Percentiles rank a stretch among this genome's conserved stretches.
Evolutionary conservation across 2,113 vertebrate species (phyloP).

Genomic region (Vulpes vulpes): DNA sequence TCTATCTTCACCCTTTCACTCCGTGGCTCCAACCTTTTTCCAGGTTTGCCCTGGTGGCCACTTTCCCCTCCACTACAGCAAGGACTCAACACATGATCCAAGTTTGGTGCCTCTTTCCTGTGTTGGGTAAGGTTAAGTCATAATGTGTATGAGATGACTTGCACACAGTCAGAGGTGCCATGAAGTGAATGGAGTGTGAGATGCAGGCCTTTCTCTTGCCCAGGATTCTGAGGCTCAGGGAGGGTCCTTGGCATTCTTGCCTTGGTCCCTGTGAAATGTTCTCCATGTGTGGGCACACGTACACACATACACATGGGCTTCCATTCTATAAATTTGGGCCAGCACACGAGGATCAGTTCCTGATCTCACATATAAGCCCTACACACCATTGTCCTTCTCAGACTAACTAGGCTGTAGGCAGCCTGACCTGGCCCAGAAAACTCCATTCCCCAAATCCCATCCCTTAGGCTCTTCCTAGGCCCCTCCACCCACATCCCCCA

Average conservation of each 20-base stretch:
- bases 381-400: neutral
- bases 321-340: neutral
- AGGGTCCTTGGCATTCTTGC: neutral
- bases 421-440: conserved; percentile 63
- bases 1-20: neutral
- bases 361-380: neutral
- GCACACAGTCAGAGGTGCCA: neutral
- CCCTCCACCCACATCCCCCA: neutral
- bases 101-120: neutral
- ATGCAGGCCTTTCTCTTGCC: neutral
- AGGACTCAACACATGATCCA: neutral
- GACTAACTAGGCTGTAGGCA: neutral
- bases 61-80: neutral
- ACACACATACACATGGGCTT: neutral
- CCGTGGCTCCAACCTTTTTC: neutral
- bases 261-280: neutral
- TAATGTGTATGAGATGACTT: neutral
- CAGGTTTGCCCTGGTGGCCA: neutral
- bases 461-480: neutral
- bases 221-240: neutral
- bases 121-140: neutral
- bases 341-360: neutral
- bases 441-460: neutral
- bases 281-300: neutral
- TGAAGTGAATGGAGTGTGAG: neutral